Percentiles rank a stretch among this genome's conserved stretches.
Evolutionary conservation across 2,888 invertebrate genomes (phyloP).

Genomic region (Cheilosia vulpina): DNA sequence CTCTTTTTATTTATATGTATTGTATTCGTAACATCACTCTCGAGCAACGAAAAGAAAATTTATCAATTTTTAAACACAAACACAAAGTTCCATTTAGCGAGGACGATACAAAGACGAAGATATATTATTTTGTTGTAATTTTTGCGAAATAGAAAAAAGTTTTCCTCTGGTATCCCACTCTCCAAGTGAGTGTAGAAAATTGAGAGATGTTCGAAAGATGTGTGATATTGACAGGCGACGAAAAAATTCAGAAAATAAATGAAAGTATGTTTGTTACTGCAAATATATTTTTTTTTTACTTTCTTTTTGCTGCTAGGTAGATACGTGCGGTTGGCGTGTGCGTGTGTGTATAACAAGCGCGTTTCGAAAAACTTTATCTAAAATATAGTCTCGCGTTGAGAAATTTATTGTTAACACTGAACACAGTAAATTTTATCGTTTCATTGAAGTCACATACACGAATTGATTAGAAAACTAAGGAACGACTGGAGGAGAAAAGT

Average conservation of each 20-base stretch:
- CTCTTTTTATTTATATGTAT: slow-evolving; percentile 25
- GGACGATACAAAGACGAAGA: slow-evolving; percentile 19
- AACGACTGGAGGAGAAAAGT: slow-evolving; percentile 46
- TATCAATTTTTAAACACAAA: slow-evolving; percentile 67
- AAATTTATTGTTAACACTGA: slow-evolving; percentile 64
- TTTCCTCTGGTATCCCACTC: slow-evolving; percentile 48
- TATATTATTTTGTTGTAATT: slow-evolving; percentile 27
- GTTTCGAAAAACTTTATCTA: slow-evolving; percentile 54
- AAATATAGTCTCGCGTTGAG: slow-evolving; percentile 55
- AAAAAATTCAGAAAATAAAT: slow-evolving; percentile 45
- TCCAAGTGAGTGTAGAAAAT: slow-evolving; percentile 42
- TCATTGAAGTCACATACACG: slow-evolving; percentile 51
- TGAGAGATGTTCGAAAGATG: slow-evolving; percentile 45
- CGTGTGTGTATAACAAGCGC: slow-evolving; percentile 62
- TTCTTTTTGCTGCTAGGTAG: slow-evolving; percentile 30
- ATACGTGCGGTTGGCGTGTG: slow-evolving; percentile 51
- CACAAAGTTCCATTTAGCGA: slow-evolving; percentile 51
- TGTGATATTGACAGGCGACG: slow-evolving; percentile 51
- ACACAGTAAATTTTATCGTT: slow-evolving; percentile 57
- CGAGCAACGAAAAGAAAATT: slow-evolving; percentile 52
- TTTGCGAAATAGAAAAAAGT: slow-evolving; percentile 34
- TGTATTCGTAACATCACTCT: slow-evolving; percentile 59
- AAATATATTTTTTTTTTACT: slow-evolving; percentile 24
- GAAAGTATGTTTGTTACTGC: slow-evolving; percentile 66
- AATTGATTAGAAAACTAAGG: slow-evolving; percentile 43